A percentile compares a stretch with the other conserved stretches of the same genome.
phyloP scores from a whole-genome alignment of 53 echinoderm and acorn worm genomes.

The Echinometra lucunter region DNA sequence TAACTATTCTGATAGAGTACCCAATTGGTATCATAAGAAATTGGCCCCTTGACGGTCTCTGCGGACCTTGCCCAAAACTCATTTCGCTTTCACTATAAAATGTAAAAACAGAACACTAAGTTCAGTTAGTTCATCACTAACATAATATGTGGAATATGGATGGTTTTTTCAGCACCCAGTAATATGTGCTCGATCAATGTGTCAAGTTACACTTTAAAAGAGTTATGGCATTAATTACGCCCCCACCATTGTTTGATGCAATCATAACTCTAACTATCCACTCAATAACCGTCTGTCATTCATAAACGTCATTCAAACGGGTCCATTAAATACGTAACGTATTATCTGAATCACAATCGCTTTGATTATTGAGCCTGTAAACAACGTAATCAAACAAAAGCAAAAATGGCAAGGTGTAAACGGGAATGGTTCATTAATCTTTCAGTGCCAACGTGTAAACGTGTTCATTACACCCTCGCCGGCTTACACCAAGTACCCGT shows the following conservation, averaged over 20 bases:
- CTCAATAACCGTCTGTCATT: background rate
- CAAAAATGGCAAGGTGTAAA: conserved; percentile 15
- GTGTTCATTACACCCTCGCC: background rate
- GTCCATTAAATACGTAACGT: background rate
- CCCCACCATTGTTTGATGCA: background rate
- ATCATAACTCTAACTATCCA: background rate
- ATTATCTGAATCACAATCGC: background rate
- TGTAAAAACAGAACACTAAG: too few species aligned
- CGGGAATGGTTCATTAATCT: background rate
- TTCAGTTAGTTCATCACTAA: too few species aligned
- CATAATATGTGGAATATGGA: background rate
- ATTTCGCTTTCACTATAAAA: too few species aligned
- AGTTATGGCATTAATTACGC: background rate
- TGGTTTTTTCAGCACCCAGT: background rate
- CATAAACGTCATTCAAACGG: background rate
- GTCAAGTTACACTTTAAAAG: background rate
- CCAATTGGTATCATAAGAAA: too few species aligned
- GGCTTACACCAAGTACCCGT: background rate
- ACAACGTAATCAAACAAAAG: conserved; percentile 16
- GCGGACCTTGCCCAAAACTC: too few species aligned
- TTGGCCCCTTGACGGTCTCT: too few species aligned
- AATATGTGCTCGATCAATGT: background rate
- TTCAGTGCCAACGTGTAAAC: background rate
- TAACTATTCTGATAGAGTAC: too few species aligned
- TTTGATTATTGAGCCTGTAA: conserved; percentile 23